Evolutionary conservation across 2,797 vertebrate genomes (phyloP).

Genomic region (Sebastes hopkinsi): DNA sequence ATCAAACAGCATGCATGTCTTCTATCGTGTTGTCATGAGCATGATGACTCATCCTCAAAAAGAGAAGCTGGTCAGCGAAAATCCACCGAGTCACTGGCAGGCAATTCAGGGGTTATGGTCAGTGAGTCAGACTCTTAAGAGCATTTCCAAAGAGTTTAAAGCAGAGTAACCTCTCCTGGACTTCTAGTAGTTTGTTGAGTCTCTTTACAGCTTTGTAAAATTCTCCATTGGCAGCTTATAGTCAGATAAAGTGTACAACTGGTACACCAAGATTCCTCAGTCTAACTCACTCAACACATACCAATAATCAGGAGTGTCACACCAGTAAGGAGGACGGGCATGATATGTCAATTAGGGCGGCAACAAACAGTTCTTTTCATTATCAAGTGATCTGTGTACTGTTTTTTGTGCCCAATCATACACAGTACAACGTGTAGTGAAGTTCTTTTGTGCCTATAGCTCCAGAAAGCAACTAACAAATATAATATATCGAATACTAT

Average conservation of each 20-base stretch:
- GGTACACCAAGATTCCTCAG: background rate
- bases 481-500: background rate
- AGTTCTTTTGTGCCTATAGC: background rate
- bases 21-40: background rate
- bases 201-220: background rate
- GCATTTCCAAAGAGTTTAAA: background rate
- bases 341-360: background rate
- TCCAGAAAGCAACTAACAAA: background rate
- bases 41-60: constrained; percentile 31
- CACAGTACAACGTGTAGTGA: background rate
- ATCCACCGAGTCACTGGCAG: constrained; percentile 7
- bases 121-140: background rate
- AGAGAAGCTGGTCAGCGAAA: constrained; percentile 20
- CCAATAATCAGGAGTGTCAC: too few species aligned
- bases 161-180: too few species aligned
- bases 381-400: background rate
- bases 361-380: background rate
- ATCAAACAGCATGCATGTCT: background rate
- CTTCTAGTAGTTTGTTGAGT: background rate
- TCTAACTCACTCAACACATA: background rate
- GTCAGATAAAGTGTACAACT: background rate
- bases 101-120: too few species aligned
- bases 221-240: background rate
- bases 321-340: background rate
- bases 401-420: background rate